phyloP scores from a whole-genome alignment of 2,797 vertebrate species.

The Notamacropus eugenii region DNA sequence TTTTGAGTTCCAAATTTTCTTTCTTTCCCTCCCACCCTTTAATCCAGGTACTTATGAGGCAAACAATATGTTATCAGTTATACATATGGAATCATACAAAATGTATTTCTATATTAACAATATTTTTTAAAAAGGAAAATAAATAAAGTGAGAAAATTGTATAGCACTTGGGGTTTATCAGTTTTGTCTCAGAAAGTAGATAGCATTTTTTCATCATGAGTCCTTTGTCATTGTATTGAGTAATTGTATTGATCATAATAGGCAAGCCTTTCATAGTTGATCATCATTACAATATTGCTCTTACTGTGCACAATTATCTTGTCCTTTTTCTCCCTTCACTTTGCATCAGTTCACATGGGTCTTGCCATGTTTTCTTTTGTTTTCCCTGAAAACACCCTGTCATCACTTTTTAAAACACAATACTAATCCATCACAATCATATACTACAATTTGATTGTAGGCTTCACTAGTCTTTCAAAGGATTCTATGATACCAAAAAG shows the following conservation, averaged over 20 bases:
- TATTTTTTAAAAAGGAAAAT: neutral
- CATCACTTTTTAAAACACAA: neutral
- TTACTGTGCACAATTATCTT: neutral
- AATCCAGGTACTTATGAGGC: accelerated
- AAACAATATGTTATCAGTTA: neutral
- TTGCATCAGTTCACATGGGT: neutral
- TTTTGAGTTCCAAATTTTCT: too few species aligned
- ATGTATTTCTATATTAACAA: neutral
- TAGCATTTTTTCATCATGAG: neutral
- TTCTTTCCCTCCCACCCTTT: neutral
- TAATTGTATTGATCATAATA: neutral
- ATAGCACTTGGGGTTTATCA: neutral
- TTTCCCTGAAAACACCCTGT: too few species aligned
- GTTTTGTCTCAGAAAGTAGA: neutral
- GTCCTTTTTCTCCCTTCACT: neutral
- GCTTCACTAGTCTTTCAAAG: too few species aligned
- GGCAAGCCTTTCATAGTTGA: neutral
- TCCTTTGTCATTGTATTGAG: neutral
- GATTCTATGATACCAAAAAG: too few species aligned
- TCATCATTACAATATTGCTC: neutral
- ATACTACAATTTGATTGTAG: neutral
- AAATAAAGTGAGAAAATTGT: neutral
- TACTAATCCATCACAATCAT: neutral
- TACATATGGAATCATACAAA: neutral
- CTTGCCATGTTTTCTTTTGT: neutral